Conservation (phyloP, 2,113 vertebrate species). For the Cyprinodon tularosa region DNA sequence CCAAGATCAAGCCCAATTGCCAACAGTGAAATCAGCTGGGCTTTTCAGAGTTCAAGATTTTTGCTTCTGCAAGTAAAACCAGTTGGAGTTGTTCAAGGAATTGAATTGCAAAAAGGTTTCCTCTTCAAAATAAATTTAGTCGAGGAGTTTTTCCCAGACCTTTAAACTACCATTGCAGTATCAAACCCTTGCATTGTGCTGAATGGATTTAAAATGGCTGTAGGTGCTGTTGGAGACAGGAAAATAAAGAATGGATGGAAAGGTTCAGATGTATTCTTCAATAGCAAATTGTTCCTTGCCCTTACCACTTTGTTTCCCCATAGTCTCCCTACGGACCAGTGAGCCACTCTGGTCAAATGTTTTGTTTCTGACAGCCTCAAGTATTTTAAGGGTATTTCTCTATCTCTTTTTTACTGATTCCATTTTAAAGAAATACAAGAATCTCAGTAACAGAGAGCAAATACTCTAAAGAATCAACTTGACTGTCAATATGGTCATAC, state of each 20-base stretch:
- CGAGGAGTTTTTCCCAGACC: background rate
- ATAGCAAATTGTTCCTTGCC: background rate
- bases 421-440: constrained; percentile 18
- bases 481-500: constrained; percentile 25
- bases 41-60: constrained; percentile 53
- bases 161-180: background rate
- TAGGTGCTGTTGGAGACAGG: background rate
- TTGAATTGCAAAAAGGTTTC: constrained; percentile 6
- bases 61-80: constrained; percentile 32
- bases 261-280: constrained; percentile 4
- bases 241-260: constrained; percentile 29
- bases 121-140: background rate
- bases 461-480: constrained; percentile 32
- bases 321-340: constrained; percentile 23
- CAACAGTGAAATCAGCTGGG: constrained; percentile 46
- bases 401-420: constrained; percentile 11
- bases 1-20: constrained; percentile 51
- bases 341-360: constrained; percentile 10
- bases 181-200: constrained; percentile 1
- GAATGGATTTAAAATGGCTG: background rate
- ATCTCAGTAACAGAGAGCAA: constrained; percentile 10
- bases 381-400: constrained; percentile 24
- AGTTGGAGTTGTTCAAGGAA: constrained; percentile 22
- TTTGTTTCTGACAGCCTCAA: constrained; percentile 16
- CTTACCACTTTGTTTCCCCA: background rate